A percentile compares a stretch with the other conserved stretches of the same genome.
These are phyloP conservation scores for Esox masquinongy DNA, from an alignment of 2,797 vertebrate genomes.

Conservation along the genomic window DNA sequence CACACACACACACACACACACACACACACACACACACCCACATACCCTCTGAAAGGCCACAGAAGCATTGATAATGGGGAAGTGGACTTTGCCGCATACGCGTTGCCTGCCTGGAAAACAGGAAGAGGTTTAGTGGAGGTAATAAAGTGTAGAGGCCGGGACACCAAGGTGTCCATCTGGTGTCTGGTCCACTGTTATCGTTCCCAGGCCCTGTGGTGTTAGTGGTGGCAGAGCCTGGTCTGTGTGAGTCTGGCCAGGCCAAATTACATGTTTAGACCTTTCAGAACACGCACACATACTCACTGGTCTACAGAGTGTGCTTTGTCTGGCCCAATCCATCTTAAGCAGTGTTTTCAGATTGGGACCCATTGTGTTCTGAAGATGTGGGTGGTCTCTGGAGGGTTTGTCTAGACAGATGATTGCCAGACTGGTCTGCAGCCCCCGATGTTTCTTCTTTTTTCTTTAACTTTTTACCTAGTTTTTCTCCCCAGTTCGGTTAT, in stretches of 20 bases:
- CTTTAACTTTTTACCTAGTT: too few relatives aligned
- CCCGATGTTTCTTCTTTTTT: too few relatives aligned
- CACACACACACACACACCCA: conserved; percentile 2
- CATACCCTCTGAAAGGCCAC: neutral
- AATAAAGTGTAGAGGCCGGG: neutral
- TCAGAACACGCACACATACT: neutral
- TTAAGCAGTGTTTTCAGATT: neutral
- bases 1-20: neutral
- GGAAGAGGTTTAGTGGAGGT: conserved; percentile 17
- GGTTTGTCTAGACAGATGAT: neutral
- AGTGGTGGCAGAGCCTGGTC: neutral
- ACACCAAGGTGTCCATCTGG: neutral
- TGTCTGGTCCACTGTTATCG: neutral
- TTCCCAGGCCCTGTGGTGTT: neutral
- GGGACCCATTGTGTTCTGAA: neutral
- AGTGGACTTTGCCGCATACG: neutral
- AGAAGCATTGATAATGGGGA: neutral
- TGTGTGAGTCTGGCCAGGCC: neutral
- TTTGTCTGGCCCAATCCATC: neutral
- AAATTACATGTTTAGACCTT: neutral
- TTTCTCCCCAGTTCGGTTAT: too few relatives aligned
- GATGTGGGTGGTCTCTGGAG: neutral
- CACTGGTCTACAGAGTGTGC: neutral
- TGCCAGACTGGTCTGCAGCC: neutral
- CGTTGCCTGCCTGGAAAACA: neutral